Evolutionary conservation across 2,113 vertebrate species (phyloP), one percentile per base, ranked within the genome.

Genomic region (Chionis minor): DNA sequence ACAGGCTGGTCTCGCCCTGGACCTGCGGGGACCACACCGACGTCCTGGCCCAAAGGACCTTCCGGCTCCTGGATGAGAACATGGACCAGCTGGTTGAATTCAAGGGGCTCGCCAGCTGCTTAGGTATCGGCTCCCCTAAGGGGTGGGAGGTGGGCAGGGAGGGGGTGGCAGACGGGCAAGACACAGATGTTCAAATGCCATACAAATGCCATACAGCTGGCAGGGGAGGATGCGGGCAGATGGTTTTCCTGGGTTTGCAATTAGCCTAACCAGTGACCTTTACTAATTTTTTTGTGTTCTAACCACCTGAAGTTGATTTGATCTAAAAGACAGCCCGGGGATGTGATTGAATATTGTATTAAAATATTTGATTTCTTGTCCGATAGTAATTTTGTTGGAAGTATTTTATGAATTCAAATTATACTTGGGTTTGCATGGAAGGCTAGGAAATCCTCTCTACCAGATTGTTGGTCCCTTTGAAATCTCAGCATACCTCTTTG

Each of bases 41-140:
- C 24, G 97, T 98, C 13, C 97, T 99, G 0, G 98, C 99, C 2
- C 98, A 98, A 81, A 98, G 99, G 72, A 97, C 98, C 12, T 99
- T 99, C 97, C 98, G 98, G 66, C 98, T 99, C 81, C 98, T 99
- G 96, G 99, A 99, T 69, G 98, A 98, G 61, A 98, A 99, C 94
- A 73, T 94, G 71, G 98, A 99, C 86, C 97, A 24, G 40, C 98
- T 99, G 69, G 95, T 99, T 14, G 98, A 98, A 70, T 99, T 99
- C 88, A 99, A 97, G 85, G 98, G 98, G 5, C 98, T 99, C 2
- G 98, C 98, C 40, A 74, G 96, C 96, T 99, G 99, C 96, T 96
- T 99, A 47, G 99, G 99, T 99, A 97, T 13, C 2, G 23, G 32
- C 70, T 78, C 15, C 6, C 33, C 38, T 6, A 3, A 0, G 9